These are phyloP conservation scores for Chiroxiphia lanceolata DNA, from an alignment of 2,797 vertebrate species.

Conservation along the genomic window DNA sequence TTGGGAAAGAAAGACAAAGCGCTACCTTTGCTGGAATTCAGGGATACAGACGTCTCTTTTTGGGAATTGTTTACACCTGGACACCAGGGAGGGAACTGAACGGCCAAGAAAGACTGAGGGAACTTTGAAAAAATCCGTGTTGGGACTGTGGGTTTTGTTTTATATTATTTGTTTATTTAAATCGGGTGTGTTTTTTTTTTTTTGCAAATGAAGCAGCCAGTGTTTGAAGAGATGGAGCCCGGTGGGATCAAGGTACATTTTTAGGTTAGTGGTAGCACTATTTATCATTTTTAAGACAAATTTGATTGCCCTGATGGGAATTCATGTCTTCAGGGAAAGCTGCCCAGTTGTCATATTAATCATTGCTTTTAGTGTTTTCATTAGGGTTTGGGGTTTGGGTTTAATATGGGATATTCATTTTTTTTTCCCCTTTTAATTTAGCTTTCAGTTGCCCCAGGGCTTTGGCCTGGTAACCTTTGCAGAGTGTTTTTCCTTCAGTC, in stretches of 20 bases:
- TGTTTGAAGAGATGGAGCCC: conserved; percentile 35
- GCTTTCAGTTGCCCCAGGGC: conserved; percentile 20
- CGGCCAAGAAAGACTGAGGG: conserved; percentile 65
- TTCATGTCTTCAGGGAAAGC: conserved; percentile 53
- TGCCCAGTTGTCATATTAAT: conserved; percentile 62
- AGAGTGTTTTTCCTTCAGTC: conserved; percentile 9
- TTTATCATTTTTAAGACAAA: conserved; percentile 59
- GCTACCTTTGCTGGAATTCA: conserved; percentile 47
- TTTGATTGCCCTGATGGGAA: conserved; percentile 53
- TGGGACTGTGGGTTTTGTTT: conserved; percentile 62
- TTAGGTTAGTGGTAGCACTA: conserved; percentile 42
- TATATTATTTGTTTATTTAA: conserved; percentile 67
- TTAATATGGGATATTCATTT: conserved; percentile 47
- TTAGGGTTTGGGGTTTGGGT: conserved; percentile 38
- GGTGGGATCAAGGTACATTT: conserved; percentile 38
- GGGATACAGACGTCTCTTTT: conserved; percentile 58
- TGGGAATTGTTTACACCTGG: conserved; percentile 70
- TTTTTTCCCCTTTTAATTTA: conserved; percentile 33
- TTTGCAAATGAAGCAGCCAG: conserved; percentile 46
- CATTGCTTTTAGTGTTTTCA: conserved; percentile 62
- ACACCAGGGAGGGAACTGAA: conserved; percentile 42
- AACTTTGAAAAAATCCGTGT: conserved; percentile 36
- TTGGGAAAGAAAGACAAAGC: conserved; percentile 52
- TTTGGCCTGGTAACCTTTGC: conserved; percentile 39
- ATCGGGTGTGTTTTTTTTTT: not conserved